Conservation (phyloP, 37 sponge, comb jelly and placozoan species). For the Geodia barretti region DNA sequence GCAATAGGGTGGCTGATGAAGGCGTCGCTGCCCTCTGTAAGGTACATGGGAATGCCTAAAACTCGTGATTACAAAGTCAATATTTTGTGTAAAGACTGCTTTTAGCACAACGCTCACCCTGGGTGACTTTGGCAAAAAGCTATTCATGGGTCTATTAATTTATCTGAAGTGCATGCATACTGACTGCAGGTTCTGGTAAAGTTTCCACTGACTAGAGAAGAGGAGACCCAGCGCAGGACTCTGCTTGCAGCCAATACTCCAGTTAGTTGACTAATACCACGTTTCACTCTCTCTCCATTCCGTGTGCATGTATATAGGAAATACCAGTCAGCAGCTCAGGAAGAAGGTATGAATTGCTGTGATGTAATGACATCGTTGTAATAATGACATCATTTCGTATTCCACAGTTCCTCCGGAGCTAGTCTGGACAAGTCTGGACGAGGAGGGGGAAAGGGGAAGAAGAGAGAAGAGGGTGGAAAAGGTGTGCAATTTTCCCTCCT, state of each 20-base stretch:
- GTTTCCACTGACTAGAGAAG: constrained; percentile 46
- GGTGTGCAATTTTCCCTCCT: too few species aligned
- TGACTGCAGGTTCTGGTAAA: neutral
- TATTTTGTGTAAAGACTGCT: too few species aligned
- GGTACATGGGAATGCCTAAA: constrained; percentile 16
- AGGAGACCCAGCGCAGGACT: constrained; percentile 28
- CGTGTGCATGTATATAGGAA: too few species aligned
- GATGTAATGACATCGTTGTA: too few species aligned
- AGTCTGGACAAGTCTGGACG: neutral
- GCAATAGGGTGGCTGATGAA: constrained; percentile 59
- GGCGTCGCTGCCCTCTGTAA: constrained; percentile 37
- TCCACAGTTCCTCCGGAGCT: neutral
- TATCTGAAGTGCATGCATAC: neutral
- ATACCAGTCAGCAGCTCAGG: too few species aligned
- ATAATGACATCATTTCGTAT: too few species aligned
- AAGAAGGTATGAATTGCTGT: too few species aligned
- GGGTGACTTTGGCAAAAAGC: too few species aligned
- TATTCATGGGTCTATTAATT: too few species aligned
- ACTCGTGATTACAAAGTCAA: neutral
- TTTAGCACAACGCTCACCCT: too few species aligned
- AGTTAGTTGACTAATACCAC: too few species aligned
- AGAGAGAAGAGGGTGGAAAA: neutral
- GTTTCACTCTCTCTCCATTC: too few species aligned
- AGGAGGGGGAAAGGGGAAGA: neutral
- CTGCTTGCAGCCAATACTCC: neutral